phyloP scores from a whole-genome alignment of 2,113 vertebrate species.

The Dendropsophus ebraccatus region DNA sequence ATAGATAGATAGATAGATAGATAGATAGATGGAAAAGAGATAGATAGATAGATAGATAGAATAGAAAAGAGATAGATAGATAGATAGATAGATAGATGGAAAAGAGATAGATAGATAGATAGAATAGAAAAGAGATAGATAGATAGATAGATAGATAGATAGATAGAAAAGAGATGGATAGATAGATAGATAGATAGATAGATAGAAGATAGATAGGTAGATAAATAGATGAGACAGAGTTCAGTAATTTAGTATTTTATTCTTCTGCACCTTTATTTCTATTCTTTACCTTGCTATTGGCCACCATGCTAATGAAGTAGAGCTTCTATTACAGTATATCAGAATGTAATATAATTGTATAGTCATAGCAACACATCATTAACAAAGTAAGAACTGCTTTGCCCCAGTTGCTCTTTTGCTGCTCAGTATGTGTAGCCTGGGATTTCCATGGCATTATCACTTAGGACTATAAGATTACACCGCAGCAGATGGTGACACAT shows the following conservation, averaged over 20 bases:
- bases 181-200: background rate
- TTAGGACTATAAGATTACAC: constrained; percentile 18
- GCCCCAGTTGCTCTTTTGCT: constrained; percentile 6
- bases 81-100: no score
- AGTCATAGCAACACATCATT: background rate
- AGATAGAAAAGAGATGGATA: no score
- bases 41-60: no score
- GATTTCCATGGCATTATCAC: constrained; percentile 32
- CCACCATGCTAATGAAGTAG: background rate
- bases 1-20: no score
- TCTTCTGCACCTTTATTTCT: background rate
- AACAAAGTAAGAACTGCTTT: background rate
- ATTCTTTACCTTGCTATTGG: background rate
- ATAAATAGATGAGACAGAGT: background rate
- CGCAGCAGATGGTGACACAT: constrained; percentile 42
- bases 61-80: no score
- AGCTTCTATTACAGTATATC: background rate
- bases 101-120: no score
- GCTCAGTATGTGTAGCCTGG: background rate
- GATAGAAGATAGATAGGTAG: background rate
- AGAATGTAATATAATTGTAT: background rate
- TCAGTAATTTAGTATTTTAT: background rate
- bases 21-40: no score
- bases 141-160: no score
- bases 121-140: no score